phyloP scores from a whole-genome alignment of 64 coral and sea anemone species.

The Pachyseris speciosa region DNA sequence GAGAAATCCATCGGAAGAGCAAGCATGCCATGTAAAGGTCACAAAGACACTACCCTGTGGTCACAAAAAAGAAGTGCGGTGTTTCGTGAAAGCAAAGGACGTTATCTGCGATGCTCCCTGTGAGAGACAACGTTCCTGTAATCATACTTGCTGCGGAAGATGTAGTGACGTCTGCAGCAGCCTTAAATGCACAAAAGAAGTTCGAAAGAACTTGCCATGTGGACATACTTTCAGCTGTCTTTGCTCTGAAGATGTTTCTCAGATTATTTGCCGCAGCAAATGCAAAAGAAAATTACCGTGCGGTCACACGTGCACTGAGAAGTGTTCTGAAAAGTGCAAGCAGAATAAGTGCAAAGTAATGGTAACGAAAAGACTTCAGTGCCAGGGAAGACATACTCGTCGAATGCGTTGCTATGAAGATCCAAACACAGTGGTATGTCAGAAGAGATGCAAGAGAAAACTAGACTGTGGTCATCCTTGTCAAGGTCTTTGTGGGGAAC shows the following conservation, averaged over 20 bases:
- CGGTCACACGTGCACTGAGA: conserved; percentile 11
- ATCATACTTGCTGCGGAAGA: conserved; percentile 42
- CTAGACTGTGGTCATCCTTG: conserved; percentile 31
- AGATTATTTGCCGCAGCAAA: background rate
- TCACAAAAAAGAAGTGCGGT: conserved; percentile 53
- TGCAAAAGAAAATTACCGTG: background rate
- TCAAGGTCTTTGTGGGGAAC: conserved; percentile 18
- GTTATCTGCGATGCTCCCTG: conserved; percentile 39
- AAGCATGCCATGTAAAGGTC: conserved; percentile 3
- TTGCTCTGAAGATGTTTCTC: background rate
- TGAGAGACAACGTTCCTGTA: conserved; percentile 32
- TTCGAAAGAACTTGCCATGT: conserved; percentile 10
- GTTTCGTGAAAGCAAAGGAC: background rate
- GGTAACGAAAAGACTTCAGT: background rate
- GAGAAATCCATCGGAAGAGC: background rate
- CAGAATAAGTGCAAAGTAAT: background rate
- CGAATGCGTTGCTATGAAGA: conserved; percentile 8
- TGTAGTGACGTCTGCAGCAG: conserved; percentile 35
- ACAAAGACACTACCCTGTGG: conserved; percentile 40
- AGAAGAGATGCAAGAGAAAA: background rate
- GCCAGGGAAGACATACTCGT: conserved; percentile 33
- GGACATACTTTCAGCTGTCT: background rate
- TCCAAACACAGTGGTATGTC: conserved; percentile 5
- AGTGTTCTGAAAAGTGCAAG: background rate
- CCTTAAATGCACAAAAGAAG: background rate